Percentiles rank a stretch among this genome's conserved stretches.
These are phyloP conservation scores for Triplophysa siluroides DNA, from an alignment of 2,113 vertebrate genomes.

Conservation along the genomic window DNA sequence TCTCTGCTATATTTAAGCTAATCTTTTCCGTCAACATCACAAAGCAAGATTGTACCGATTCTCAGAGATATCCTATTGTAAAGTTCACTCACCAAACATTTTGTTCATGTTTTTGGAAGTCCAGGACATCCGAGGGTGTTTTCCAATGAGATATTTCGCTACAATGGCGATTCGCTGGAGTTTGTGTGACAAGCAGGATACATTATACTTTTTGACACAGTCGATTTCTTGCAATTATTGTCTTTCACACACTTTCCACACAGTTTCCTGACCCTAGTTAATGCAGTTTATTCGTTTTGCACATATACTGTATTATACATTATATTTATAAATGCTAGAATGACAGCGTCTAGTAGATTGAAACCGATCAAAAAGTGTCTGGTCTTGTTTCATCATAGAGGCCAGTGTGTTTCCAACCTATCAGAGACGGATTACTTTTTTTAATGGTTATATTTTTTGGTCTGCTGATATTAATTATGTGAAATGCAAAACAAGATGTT, in stretches of 20 bases:
- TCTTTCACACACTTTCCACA: not conserved
- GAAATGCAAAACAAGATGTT: too few relatives aligned
- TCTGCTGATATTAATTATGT: too few relatives aligned
- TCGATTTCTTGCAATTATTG: not conserved
- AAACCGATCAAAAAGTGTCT: too few relatives aligned
- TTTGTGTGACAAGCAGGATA: not conserved
- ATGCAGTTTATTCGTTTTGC: not conserved
- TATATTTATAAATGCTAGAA: too few relatives aligned
- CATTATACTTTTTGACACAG: not conserved
- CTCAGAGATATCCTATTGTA: not conserved
- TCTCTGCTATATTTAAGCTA: conserved; percentile 4
- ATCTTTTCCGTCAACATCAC: not conserved
- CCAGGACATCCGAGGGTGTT: not conserved
- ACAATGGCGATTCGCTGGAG: not conserved
- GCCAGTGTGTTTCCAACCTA: too few relatives aligned
- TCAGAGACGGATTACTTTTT: too few relatives aligned
- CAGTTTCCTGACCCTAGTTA: not conserved
- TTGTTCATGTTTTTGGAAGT: not conserved
- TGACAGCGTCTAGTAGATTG: too few relatives aligned
- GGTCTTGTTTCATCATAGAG: too few relatives aligned
- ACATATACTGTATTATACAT: not conserved
- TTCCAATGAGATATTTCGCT: not conserved
- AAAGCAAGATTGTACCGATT: not conserved
- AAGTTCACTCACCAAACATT: conserved; percentile 6
- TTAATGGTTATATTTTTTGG: too few relatives aligned